Evolutionary conservation across 2,888 invertebrate genomes (phyloP), one percentile per base, ranked within the genome.

Genomic region (Thereva unica): DNA sequence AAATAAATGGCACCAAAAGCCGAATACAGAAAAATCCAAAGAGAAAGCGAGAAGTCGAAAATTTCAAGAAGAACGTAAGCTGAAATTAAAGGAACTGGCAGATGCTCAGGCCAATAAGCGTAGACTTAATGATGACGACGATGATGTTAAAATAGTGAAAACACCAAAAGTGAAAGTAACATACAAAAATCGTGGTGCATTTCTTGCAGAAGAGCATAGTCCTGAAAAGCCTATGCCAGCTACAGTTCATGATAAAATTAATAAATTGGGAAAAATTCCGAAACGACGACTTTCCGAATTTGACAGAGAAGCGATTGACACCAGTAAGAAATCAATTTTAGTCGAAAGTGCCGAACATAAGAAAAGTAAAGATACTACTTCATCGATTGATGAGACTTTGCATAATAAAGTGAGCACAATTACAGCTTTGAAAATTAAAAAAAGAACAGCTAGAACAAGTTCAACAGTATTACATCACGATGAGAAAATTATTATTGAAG

Each of bases 121-220:
- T 71, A 9, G 70, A 70, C 3, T 10, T 35, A 2, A 52, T 42
- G 72, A 68, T 2, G 9, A 38, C 45, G 67, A 71, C 7, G 61
- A 55, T 12, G 65, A 67, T 55, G 61, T 67, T 4, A 67, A 65
- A 67, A 64, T 67, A 4, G 56, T 71, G 0, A 75, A 68, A 12
- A 73, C 74, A 5, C 73, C 76, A 0, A 76, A 75, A 56, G 81
- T 83, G 0, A 87, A 85, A 76, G 71, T 85, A 5, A 84, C 85
- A 0, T 72, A 77, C 34, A 80, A 81, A 40, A 86, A 85, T 71
- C 82, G 87, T 40, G 85, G 85, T 0, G 85, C 84, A 45, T 85
- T 86, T 73, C 78, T 88, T 53, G 80, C 80, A 23, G 80, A 82
- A 73, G 68, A 64, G 0, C 41, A 5, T 1, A 5, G 44, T 4